Conservation (phyloP, 2,113 vertebrate genomes). For the Daboia siamensis region DNA sequence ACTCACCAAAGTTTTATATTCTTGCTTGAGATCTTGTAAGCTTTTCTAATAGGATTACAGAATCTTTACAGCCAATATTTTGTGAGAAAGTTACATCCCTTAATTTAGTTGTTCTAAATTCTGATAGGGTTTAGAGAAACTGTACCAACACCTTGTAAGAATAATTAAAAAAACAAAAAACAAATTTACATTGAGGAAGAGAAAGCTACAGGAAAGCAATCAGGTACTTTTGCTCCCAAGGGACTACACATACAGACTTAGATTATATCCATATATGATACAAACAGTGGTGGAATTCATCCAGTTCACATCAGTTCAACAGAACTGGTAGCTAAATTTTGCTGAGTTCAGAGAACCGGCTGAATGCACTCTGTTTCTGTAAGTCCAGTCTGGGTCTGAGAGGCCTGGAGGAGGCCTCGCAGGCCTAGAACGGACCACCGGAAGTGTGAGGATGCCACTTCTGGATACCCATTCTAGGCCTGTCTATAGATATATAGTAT, state of each 20-base stretch:
- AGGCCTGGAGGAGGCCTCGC: no score
- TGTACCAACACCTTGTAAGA: background rate
- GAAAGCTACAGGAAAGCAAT: background rate
- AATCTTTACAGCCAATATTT: background rate
- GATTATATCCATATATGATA: background rate
- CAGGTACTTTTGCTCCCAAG: background rate
- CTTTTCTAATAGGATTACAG: background rate
- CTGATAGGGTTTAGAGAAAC: background rate
- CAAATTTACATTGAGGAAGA: background rate
- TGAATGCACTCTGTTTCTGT: no score
- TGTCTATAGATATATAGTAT: no score
- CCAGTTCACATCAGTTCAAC: no score
- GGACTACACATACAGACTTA: background rate
- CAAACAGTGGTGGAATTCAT: no score
- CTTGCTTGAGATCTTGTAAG: background rate
- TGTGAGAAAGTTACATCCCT: background rate
- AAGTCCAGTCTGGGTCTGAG: no score
- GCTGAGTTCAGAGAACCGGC: no score
- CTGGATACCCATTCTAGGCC: no score
- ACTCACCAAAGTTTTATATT: background rate
- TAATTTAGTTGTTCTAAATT: background rate
- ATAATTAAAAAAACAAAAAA: background rate
- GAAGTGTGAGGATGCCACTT: no score
- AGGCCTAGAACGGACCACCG: no score
- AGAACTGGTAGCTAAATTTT: no score